Percentiles rank a stretch among this genome's conserved stretches.
Conservation (phyloP, 1,140 invertebrate species). For the Drosophila sp. region DNA sequence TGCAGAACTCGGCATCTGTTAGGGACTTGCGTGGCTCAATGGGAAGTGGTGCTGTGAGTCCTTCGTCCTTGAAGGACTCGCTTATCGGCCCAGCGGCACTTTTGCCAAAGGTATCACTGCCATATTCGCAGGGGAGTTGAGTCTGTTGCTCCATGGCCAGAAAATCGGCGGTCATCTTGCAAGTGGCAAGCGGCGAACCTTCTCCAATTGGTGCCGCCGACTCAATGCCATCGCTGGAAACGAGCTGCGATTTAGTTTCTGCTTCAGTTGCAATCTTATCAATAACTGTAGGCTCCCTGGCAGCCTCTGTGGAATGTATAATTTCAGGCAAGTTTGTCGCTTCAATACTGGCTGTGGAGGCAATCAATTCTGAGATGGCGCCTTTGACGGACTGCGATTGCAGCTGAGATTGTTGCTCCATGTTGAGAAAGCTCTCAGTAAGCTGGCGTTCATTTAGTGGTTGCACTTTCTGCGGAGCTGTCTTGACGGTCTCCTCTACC, state of each 20-base stretch:
- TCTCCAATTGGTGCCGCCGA: conserved; percentile 69
- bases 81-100: conserved; percentile 49
- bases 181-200: conserved; percentile 49
- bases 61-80: conserved; percentile 52
- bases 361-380: conserved; percentile 13
- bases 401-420: conserved; percentile 67
- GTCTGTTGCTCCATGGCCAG: conserved; percentile 56
- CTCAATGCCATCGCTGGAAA: conserved; percentile 68
- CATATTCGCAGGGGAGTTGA: conserved; percentile 44
- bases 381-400: conserved; percentile 23
- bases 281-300: conserved; percentile 8
- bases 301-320: conserved; percentile 19
- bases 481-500: conserved; percentile 42
- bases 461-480: conserved; percentile 23
- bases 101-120: conserved; percentile 53
- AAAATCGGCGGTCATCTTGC: conserved; percentile 65
- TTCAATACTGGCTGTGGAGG: conserved; percentile 10
- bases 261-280: conserved; percentile 4
- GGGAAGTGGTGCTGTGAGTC: conserved; percentile 57
- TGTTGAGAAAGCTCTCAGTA: conserved; percentile 70
- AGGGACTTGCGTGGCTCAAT: conserved; percentile 79
- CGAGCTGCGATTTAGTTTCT: conserved; percentile 14
- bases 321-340: conserved; percentile 30
- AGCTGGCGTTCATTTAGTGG: conserved; percentile 56
- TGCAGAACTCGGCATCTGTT: conserved; percentile 83